Percentiles rank a stretch among this genome's conserved stretches.
These are phyloP conservation scores for Eriosoma lanigerum DNA, from an alignment of 1,140 invertebrate genomes.

Conservation along the genomic window DNA sequence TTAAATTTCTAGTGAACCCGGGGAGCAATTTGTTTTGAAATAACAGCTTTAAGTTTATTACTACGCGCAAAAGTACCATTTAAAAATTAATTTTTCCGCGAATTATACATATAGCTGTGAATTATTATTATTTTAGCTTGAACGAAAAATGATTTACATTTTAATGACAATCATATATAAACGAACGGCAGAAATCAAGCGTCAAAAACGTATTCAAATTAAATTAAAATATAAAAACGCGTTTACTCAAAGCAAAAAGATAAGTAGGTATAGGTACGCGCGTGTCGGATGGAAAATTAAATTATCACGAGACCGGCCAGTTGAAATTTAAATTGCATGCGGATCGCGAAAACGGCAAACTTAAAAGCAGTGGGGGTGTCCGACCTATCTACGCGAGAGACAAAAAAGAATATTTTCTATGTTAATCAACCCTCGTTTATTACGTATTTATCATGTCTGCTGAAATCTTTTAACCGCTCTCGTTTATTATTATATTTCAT, in stretches of 20 bases:
- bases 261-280: too few species aligned
- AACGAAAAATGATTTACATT: not conserved
- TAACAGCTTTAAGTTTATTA: too few species aligned
- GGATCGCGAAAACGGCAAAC: not conserved
- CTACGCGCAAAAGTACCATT: not conserved
- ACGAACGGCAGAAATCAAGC: not conserved
- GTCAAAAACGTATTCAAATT: not conserved
- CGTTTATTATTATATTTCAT: too few species aligned
- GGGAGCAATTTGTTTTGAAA: too few species aligned
- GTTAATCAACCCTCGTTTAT: not conserved
- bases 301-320: not conserved
- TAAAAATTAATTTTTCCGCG: not conserved
- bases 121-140: too few species aligned
- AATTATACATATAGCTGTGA: not conserved
- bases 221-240: not conserved
- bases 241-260: not conserved
- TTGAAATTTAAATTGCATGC: not conserved
- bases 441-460: not conserved
- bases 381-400: not conserved
- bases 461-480: not conserved
- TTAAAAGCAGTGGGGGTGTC: not conserved
- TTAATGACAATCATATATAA: not conserved
- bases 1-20: too few species aligned
- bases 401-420: not conserved
- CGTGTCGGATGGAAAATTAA: not conserved